Base-by-base conservation (phyloP, 2,113 vertebrate genomes). In the Rhinoderma darwinii region DNA sequence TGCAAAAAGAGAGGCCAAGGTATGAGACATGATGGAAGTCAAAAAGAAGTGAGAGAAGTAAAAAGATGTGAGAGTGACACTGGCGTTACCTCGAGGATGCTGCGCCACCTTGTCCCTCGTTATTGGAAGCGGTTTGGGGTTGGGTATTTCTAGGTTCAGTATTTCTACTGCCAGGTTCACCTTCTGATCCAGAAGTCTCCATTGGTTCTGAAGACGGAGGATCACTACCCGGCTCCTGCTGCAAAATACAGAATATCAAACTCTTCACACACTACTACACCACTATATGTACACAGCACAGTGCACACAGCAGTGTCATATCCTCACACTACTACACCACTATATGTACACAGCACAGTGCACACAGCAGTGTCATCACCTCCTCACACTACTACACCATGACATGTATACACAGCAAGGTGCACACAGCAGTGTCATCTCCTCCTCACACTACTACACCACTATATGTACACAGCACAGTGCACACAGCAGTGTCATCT, bases 121-220 rank as follows among this genome's bases (percentile, higher is more conserved):
- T 63, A 35, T 4, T n/a, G 0, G 61, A 30, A 9, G 68, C 10
- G 18, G 30, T 59, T 50, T 41, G 51, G 39, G 79, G 20, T 3
- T 9, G 50, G 0, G 39, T 7, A 30, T 80, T 47, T 15, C 76
- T 25, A 20, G 75, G 3, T 30, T 87, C 90, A 30, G 39, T 7
- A 30, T 80, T 47, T 15, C 76, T 25, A 32, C 25, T 80, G 30
- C 32, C 63, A 20, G 75, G 3, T 30, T 87, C 90, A 30, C 91
- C 92, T 82, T 92, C 93, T 5, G 89, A 81, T 35, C 88, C 91
- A 17, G 90, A 89, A 0, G 91, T 91, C 43, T 92, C 92, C 93
- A 92, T 92, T 22, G 91, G 90, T 66, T 93, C 92, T 56, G 77
- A 51, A 18, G 85, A 2, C 14, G 59, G 85, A 70, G 59, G 85